These are phyloP conservation scores for Chloropsis cyanopogon DNA, from an alignment of 2,113 vertebrate genomes.

Conservation along the genomic window DNA sequence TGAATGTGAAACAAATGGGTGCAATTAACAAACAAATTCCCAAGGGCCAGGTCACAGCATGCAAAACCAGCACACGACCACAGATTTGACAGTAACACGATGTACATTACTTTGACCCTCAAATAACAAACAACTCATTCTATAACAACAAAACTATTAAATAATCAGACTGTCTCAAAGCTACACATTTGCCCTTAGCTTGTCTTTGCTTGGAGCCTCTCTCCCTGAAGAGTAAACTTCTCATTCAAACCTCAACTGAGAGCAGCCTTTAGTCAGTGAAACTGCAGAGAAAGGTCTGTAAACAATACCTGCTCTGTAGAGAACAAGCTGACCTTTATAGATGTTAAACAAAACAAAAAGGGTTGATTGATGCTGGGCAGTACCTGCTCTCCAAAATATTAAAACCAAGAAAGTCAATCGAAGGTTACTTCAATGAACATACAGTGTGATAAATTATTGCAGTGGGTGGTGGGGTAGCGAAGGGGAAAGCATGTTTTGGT, in stretches of 20 bases:
- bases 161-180: neutral
- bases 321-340: slow-evolving; percentile 57
- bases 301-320: slow-evolving; percentile 51
- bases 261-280: slow-evolving; percentile 3
- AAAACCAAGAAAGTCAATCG: neutral
- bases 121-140: neutral
- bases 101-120: neutral
- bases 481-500: neutral
- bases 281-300: slow-evolving; percentile 50
- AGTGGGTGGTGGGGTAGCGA: neutral
- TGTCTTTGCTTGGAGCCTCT: slow-evolving; percentile 11
- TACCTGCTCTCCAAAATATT: neutral
- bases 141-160: neutral
- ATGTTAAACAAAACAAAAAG: slow-evolving; percentile 48
- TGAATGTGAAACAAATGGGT: neutral
- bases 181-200: neutral
- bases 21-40: neutral
- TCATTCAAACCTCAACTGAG: neutral
- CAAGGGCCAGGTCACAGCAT: neutral
- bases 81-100: neutral
- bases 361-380: slow-evolving; percentile 41
- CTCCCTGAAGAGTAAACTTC: slow-evolving; percentile 14
- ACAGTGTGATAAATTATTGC: neutral
- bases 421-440: slow-evolving; percentile 28
- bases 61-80: neutral